A percentile compares a stretch with the other conserved stretches of the same genome.
Evolutionary conservation across 2,888 invertebrate species (phyloP).

Genomic region (Sicus ferrugineus): DNA sequence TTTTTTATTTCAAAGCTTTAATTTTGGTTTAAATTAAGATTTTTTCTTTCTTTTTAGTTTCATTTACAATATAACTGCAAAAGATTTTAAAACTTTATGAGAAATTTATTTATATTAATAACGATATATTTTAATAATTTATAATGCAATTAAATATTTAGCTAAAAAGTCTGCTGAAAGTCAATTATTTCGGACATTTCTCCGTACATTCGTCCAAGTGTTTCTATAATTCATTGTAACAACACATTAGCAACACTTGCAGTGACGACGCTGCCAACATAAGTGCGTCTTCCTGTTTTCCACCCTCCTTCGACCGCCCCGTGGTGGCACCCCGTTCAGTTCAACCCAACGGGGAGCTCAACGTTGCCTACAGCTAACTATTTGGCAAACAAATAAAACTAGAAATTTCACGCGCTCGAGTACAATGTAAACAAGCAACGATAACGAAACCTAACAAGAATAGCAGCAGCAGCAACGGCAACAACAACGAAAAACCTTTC

Average conservation of each 20-base stretch:
- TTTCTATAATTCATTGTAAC: slow-evolving; percentile 11
- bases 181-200: background rate
- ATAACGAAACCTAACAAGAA: slow-evolving; percentile 13
- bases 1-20: too few relatives aligned
- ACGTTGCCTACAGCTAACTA: background rate
- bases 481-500: background rate
- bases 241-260: slow-evolving; percentile 27
- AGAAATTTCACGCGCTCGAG: slow-evolving; percentile 34
- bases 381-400: slow-evolving; percentile 37
- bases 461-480: background rate
- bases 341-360: too few relatives aligned
- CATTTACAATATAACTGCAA: too few relatives aligned
- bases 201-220: background rate
- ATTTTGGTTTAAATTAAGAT: too few relatives aligned
- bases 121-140: too few relatives aligned
- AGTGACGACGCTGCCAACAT: background rate
- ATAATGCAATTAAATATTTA: slow-evolving; percentile 12
- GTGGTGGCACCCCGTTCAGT: too few relatives aligned
- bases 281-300: background rate
- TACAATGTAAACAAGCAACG: slow-evolving; percentile 32
- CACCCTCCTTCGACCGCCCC: background rate
- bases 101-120: too few relatives aligned
- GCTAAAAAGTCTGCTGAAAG: background rate
- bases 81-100: too few relatives aligned
- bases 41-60: too few relatives aligned